Conservation (phyloP, 2,797 vertebrate genomes). For the Phyllotis vaccarum region DNA sequence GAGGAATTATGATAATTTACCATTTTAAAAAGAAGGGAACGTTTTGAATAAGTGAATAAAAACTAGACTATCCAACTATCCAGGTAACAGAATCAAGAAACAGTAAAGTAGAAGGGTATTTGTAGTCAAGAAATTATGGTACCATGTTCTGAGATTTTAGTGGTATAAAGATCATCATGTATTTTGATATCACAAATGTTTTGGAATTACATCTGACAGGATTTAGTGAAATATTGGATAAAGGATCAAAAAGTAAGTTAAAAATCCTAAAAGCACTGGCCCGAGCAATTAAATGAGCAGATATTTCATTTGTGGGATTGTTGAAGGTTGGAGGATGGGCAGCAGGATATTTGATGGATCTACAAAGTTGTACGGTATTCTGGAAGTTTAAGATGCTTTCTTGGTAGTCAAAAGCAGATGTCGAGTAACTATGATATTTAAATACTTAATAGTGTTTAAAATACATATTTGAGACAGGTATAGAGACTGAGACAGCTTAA, state of each 20-base stretch:
- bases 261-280: rapidly evolving
- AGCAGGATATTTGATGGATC: not conserved
- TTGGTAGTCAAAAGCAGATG: not conserved
- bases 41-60: not conserved
- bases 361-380: not conserved
- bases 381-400: not conserved
- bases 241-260: not conserved
- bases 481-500: not conserved
- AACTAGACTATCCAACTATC: too few species aligned
- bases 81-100: not conserved
- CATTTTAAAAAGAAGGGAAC: not conserved
- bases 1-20: not conserved
- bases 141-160: not conserved
- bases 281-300: not conserved
- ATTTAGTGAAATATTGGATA: not conserved
- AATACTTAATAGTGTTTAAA: not conserved
- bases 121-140: not conserved
- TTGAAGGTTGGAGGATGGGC: rapidly evolving
- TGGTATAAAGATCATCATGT: not conserved
- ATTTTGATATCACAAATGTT: not conserved
- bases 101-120: not conserved
- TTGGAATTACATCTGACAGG: not conserved
- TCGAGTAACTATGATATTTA: not conserved
- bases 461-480: too few species aligned
- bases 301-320: not conserved